Evolutionary conservation across 2,888 invertebrate genomes (phyloP).

Genomic region (Caenorhabditis auriculariae): DNA sequence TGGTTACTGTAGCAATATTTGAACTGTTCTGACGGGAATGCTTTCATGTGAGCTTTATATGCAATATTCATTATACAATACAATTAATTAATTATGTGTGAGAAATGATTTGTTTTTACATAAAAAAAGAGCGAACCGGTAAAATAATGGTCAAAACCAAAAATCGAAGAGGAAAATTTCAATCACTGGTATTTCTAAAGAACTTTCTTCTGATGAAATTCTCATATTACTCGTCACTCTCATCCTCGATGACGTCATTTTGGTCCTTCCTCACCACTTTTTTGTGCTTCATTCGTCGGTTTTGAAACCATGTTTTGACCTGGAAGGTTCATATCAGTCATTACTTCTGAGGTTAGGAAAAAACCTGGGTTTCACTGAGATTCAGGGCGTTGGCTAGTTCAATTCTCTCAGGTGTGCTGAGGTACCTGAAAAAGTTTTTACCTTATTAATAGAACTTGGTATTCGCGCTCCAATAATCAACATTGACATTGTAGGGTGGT

Average conservation of each 20-base stretch:
- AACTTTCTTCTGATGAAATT: neutral
- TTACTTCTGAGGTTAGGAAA: too few relatives aligned
- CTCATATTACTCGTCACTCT: constrained; percentile 4
- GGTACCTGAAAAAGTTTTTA: too few relatives aligned
- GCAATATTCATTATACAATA: neutral
- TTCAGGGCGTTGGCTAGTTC: constrained; percentile 58
- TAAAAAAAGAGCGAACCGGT: neutral
- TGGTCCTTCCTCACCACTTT: constrained; percentile 77
- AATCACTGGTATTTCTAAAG: neutral
- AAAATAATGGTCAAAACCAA: neutral
- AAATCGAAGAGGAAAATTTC: neutral
- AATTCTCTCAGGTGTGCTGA: constrained; percentile 55
- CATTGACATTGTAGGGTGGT: too few relatives aligned
- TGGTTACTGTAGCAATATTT: too few relatives aligned
- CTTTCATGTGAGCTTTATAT: neutral
- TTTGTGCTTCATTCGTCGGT: constrained; percentile 92
- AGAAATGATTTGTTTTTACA: neutral
- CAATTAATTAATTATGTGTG: neutral
- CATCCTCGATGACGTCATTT: constrained; percentile 13
- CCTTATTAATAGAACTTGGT: too few relatives aligned
- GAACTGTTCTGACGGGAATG: too few relatives aligned
- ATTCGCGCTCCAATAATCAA: too few relatives aligned
- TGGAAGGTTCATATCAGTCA: too few relatives aligned
- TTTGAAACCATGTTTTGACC: constrained; percentile 98
- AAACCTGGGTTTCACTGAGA: constrained; percentile 69